phyloP scores from a whole-genome alignment of 1,140 invertebrate species.

The Nasonia giraulti region DNA sequence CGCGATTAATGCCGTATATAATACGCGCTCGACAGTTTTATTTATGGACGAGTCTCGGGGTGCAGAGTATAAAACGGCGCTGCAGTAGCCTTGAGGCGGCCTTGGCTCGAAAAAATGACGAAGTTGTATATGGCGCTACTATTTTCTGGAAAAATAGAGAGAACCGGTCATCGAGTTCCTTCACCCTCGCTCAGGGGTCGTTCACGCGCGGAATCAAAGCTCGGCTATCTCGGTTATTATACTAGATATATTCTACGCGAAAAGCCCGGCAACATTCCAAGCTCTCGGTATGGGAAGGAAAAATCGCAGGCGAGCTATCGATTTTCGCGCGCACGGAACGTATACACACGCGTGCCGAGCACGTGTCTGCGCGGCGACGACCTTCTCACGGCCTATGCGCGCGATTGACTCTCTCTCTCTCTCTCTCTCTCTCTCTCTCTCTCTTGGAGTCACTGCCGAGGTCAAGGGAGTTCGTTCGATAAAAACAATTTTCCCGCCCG shows the following conservation, averaged over 20 bases:
- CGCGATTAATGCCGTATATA: background rate
- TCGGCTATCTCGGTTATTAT: background rate
- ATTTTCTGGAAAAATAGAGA: too few species aligned
- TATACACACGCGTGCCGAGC: constrained; percentile 2
- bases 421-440: too few species aligned
- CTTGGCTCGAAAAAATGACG: too few species aligned
- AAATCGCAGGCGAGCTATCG: background rate
- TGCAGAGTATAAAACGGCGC: background rate
- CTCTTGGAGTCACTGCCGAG: constrained; percentile 57
- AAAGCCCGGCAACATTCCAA: background rate
- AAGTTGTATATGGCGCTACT: too few species aligned
- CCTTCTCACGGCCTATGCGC: constrained; percentile 56
- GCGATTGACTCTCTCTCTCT: constrained; percentile 7
- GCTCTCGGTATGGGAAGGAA: background rate
- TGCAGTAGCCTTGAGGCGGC: background rate
- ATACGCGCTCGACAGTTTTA: background rate
- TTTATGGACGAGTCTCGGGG: background rate
- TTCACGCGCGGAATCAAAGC: background rate
- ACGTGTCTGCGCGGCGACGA: constrained; percentile 15
- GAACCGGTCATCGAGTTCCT: too few species aligned
- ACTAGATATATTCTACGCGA: background rate
- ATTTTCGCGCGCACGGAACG: background rate
- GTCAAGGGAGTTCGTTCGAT: constrained; percentile 61
- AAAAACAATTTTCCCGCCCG: constrained; percentile 60
- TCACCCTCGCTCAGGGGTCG: too few species aligned